Percentiles rank a stretch among this genome's conserved stretches.
Conservation (phyloP, 2,113 vertebrate species). For the Etia nguti region DNA sequence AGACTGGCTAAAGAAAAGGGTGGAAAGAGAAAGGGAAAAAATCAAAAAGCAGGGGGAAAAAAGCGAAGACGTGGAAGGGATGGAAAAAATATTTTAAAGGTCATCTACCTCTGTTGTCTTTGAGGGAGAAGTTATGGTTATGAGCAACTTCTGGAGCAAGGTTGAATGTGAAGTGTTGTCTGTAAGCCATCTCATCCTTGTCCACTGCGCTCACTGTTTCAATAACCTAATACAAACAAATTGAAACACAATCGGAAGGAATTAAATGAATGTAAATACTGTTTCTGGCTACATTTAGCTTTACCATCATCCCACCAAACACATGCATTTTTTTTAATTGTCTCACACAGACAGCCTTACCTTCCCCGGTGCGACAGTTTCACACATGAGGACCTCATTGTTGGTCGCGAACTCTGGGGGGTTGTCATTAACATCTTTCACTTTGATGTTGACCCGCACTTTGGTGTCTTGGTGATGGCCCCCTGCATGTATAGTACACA, state of each 20-base stretch:
- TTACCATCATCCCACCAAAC: neutral
- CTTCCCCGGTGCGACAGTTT: constrained; percentile 83
- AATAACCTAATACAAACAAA: constrained; percentile 56
- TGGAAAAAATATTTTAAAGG: neutral
- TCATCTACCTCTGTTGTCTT: constrained; percentile 88
- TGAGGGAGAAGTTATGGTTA: constrained; percentile 95
- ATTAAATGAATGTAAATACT: neutral
- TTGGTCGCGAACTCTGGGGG: constrained; percentile 86
- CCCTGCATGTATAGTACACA: constrained; percentile 65
- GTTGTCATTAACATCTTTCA: constrained; percentile 90
- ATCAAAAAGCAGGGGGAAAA: neutral
- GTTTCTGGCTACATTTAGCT: neutral
- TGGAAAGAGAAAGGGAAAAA: neutral
- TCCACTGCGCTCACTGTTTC: constrained; percentile 90
- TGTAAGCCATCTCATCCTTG: constrained; percentile 89
- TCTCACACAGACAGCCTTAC: constrained; percentile 60
- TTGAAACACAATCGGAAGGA: neutral
- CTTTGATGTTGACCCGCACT: constrained; percentile 89
- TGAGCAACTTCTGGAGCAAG: constrained; percentile 86
- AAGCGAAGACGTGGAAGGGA: neutral
- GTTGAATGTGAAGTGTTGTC: constrained; percentile 89
- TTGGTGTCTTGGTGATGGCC: constrained; percentile 90
- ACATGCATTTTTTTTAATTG: rapidly evolving
- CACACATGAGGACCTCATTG: constrained; percentile 90
- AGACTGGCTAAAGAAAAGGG: neutral